Conservation (phyloP, 2,888 invertebrate species). For the Phytoseiulus persimilis region DNA sequence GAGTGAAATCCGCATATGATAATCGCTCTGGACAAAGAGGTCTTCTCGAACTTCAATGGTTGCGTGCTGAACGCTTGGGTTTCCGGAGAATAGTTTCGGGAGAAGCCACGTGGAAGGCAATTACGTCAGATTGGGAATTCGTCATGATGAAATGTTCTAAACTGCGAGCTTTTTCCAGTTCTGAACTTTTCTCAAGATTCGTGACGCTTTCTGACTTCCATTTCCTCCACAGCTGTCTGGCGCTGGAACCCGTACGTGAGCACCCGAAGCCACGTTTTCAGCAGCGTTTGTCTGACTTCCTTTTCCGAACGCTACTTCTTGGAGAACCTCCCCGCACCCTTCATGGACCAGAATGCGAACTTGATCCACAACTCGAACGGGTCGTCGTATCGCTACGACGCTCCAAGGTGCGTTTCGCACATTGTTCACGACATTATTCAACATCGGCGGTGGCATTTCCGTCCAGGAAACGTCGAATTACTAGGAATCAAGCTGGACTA, state of each 20-base stretch:
- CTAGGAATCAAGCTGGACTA: neutral
- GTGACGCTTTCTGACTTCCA: neutral
- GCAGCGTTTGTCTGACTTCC: neutral
- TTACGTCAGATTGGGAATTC: neutral
- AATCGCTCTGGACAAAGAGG: neutral
- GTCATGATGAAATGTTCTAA: neutral
- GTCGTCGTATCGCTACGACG: neutral
- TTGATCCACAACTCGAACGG: neutral
- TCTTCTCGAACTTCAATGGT: neutral
- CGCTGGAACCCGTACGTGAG: neutral
- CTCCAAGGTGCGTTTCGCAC: neutral
- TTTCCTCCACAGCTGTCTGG: neutral
- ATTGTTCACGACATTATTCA: neutral
- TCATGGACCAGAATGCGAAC: neutral
- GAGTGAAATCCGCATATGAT: neutral
- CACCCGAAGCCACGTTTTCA: neutral
- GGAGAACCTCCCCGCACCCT: neutral
- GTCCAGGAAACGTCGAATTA: neutral
- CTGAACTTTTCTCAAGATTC: neutral
- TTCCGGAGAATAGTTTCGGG: neutral
- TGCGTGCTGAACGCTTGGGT: neutral
- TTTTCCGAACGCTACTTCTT: neutral
- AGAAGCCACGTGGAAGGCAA: neutral
- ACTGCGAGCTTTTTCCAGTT: neutral
- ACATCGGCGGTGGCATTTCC: neutral